Evolutionary conservation across 2,797 vertebrate species (phyloP).

Genomic region (Sphenodon punctatus): DNA sequence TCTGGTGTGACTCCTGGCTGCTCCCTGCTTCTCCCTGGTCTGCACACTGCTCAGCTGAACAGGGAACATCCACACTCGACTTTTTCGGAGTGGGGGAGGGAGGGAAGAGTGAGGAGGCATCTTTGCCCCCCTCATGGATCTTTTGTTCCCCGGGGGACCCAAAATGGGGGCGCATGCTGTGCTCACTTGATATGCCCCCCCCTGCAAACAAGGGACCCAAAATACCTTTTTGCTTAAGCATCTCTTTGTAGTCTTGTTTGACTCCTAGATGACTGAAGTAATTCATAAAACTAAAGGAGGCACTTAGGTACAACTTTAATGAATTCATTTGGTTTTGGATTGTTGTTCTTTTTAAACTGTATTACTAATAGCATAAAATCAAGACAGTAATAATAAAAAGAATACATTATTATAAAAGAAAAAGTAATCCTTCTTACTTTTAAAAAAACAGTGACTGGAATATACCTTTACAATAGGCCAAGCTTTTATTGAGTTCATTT

Average conservation of each 20-base stretch:
- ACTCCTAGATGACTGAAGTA: conserved; percentile 43
- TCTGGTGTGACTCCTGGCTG: too few relatives aligned
- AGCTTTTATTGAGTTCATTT: conserved; percentile 13
- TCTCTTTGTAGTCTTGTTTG: conserved; percentile 36
- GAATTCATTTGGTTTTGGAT: conserved; percentile 66
- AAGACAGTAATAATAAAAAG: conserved; percentile 47
- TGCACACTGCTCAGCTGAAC: too few relatives aligned
- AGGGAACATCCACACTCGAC: too few relatives aligned
- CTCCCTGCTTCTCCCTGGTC: too few relatives aligned
- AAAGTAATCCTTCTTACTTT: conserved; percentile 38
- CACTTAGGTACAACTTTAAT: conserved; percentile 60
- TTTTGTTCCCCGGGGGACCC: too few relatives aligned
- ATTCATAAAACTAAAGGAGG: conserved; percentile 57
- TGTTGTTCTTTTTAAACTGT: too few relatives aligned
- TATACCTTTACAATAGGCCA: conserved; percentile 9
- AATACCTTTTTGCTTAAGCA: conserved; percentile 49
- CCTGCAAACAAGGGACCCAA: too few relatives aligned
- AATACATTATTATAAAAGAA: conserved; percentile 41
- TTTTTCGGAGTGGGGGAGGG: too few relatives aligned
- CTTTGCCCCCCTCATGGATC: too few relatives aligned
- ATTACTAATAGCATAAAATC: conserved; percentile 51
- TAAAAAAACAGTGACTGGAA: background rate
- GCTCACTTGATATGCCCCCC: too few relatives aligned
- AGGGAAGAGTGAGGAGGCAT: too few relatives aligned
- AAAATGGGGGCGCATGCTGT: too few relatives aligned